Evolutionary conservation across 2,113 vertebrate genomes (phyloP).

Genomic region (Himantopus leucocephalus): DNA sequence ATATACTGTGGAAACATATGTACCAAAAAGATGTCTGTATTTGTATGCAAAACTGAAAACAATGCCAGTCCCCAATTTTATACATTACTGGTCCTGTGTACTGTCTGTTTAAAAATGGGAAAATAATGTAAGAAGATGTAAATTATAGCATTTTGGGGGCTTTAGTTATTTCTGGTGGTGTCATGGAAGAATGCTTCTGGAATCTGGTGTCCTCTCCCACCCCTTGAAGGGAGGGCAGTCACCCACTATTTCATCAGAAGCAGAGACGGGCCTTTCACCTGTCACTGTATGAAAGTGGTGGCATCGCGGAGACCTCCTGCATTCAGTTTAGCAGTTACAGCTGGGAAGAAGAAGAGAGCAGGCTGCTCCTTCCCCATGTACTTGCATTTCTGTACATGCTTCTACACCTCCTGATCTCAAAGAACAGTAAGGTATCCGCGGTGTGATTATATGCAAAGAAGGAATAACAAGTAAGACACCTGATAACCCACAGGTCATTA

Average conservation of each 20-base stretch:
- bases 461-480: background rate
- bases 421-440: background rate
- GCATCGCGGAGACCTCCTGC: background rate
- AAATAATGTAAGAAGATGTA: background rate
- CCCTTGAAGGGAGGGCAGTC: background rate
- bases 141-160: background rate
- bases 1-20: background rate
- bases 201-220: background rate
- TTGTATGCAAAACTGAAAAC: background rate
- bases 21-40: background rate
- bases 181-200: background rate
- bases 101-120: background rate
- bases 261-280: background rate
- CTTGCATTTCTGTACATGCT: background rate
- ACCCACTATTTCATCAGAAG: background rate
- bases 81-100: background rate
- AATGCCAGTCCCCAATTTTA: rapidly evolving
- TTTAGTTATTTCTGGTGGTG: background rate
- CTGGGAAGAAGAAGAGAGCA: rapidly evolving
- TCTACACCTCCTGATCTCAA: background rate
- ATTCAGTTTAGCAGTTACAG: background rate
- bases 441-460: background rate
- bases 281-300: background rate
- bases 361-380: background rate
- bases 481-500: background rate